Evolutionary conservation across 2,113 vertebrate species (phyloP).

Genomic region (Marmota flaviventris): DNA sequence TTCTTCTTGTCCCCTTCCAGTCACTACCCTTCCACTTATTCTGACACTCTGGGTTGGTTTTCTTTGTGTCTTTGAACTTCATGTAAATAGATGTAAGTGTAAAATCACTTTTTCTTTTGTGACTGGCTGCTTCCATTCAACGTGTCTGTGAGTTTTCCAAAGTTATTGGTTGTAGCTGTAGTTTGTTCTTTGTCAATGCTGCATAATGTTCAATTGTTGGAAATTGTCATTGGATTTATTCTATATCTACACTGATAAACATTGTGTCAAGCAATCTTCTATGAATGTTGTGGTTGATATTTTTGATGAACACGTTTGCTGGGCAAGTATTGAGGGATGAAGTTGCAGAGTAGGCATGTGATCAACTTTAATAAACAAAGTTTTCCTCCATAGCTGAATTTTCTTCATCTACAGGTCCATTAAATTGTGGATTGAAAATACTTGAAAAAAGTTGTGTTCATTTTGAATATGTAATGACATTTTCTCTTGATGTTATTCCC

Average conservation of each 20-base stretch:
- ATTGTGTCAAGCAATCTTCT: not conserved
- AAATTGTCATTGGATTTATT: not conserved
- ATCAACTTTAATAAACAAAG: not conserved
- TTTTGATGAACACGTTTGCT: not conserved
- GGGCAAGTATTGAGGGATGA: not conserved
- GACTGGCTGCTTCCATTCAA: not conserved
- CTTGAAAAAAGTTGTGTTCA: not conserved
- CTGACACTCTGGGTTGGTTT: not conserved
- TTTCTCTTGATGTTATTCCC: not conserved
- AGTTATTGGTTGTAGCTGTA: not conserved
- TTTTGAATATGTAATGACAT: not conserved
- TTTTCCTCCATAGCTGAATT: not conserved
- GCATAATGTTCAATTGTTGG: not conserved
- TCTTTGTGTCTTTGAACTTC: not conserved
- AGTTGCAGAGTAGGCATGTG: not conserved
- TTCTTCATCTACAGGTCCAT: not conserved
- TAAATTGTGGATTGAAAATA: not conserved
- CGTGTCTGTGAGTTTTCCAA: too few species aligned
- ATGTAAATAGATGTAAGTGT: not conserved
- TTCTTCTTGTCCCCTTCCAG: accelerated
- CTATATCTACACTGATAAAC: not conserved
- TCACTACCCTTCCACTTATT: not conserved
- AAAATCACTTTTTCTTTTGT: not conserved
- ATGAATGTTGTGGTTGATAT: not conserved
- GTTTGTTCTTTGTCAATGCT: not conserved